phyloP scores from a whole-genome alignment of 1,140 invertebrate species.

The fruit fly (Drosophila melanogaster) region Release_6_plus_ISO1_MT NT_037436.4:15189501-15190000 shows the following conservation, averaged over 20 bases:
- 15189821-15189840: constrained; percentile 47
- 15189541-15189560: constrained; percentile 83
- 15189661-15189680: constrained; percentile 6
- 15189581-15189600: constrained; percentile 83
- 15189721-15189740: constrained; percentile 37
- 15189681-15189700: constrained; percentile 16
- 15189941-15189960: no score
- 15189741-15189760: constrained; percentile 60
- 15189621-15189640: constrained; percentile 39
- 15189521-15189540: constrained; percentile 78
- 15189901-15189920: neutral
- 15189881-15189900: neutral
- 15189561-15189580: constrained; percentile 83
- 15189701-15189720: neutral
- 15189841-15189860: constrained; percentile 34
- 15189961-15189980: no score
- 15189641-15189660: constrained; percentile 11
- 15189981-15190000: no score
- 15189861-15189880: neutral
- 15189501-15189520: constrained; percentile 78
- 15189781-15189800: constrained; percentile 72
- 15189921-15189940: neutral
- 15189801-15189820: constrained; percentile 77
- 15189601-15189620: constrained; percentile 80
- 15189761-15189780: constrained; percentile 68